Base-by-base conservation (phyloP, 2,888 invertebrate genomes). In the Artemia sinica region DNA sequence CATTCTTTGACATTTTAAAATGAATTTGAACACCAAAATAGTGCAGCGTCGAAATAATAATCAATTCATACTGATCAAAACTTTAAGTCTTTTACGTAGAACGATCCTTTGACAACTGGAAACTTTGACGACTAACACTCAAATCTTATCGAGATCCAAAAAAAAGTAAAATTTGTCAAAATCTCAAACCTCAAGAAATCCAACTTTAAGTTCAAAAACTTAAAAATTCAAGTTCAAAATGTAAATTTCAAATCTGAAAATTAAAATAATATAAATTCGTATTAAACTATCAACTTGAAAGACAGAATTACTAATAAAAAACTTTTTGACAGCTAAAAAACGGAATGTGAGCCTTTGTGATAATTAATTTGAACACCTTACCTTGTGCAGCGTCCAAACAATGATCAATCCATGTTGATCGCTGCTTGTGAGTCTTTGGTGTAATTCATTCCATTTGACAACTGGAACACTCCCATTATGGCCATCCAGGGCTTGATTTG, bases 361-460 rank as follows among this genome's bases (percentile, higher is more conserved):
- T n/a, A n/a, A n/a, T n/a, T n/a, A n/a, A n/a, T n/a, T n/a, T n/a
- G 41, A 41, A 41, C 41, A 41, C 49, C 70, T 73, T 74, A 84
- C 85, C 80, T 96, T 96, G 78, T 96, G 94, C 50, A 95, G 80
- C 89, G 94, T 94, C 98, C 98, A 98, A 1, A 98, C 97, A 77
- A 97, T 94, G 71, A 98, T 97, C 8, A 97, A 88, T 1, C 98
- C 98, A 81, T 90, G 89, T 73, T 90, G 86, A 80, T 98, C 98
- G 77, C 95, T 94, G 0, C 95, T 94, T 0, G 97, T 97, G 71
- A 98, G 79, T 78, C 97, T 97, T 75, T 96, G 93, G 77, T 92
- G 89, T 1, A 87, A 85, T 79, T 97, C 95, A 81, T 98, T 98
- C 98, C 98, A 98, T 41, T 89, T 87, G 12, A 95, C 88, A 7